Conservation (phyloP, 2,113 vertebrate genomes). For the Ameiurus melas region DNA sequence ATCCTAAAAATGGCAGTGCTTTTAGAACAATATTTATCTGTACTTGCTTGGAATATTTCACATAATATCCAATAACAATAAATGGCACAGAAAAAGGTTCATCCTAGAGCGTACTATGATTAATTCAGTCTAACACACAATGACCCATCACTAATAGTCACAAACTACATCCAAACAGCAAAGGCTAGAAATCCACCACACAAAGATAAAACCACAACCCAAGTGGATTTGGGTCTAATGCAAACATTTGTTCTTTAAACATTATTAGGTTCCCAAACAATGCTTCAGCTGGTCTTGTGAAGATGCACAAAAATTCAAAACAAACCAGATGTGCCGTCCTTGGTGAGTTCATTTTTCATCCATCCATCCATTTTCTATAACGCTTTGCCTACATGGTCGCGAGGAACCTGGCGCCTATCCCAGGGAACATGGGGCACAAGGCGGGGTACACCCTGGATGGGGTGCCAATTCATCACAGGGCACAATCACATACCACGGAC, state of each 20-base stretch:
- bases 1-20: conserved; percentile 40
- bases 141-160: conserved; percentile 41
- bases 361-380: no score
- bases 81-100: conserved; percentile 24
- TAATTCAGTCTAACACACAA: conserved; percentile 21
- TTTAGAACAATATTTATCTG: conserved; percentile 54
- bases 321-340: conserved; percentile 56
- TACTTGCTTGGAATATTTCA: conserved; percentile 42
- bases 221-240: conserved; percentile 25
- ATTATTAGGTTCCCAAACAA: conserved; percentile 53
- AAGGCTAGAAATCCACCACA: conserved; percentile 33
- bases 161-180: conserved; percentile 38
- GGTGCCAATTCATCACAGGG: no score
- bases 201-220: conserved; percentile 29
- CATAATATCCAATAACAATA: conserved; percentile 42
- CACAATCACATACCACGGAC: no score
- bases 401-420: no score
- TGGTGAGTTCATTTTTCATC: neutral
- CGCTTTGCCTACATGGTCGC: no score
- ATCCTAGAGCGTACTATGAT: conserved; percentile 23
- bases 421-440: no score
- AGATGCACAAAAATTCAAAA: conserved; percentile 53
- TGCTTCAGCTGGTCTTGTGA: conserved; percentile 62
- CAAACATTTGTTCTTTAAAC: conserved; percentile 53
- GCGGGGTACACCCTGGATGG: no score